Conservation (phyloP, 2,113 vertebrate species). For the Pogonocichla stellata region DNA sequence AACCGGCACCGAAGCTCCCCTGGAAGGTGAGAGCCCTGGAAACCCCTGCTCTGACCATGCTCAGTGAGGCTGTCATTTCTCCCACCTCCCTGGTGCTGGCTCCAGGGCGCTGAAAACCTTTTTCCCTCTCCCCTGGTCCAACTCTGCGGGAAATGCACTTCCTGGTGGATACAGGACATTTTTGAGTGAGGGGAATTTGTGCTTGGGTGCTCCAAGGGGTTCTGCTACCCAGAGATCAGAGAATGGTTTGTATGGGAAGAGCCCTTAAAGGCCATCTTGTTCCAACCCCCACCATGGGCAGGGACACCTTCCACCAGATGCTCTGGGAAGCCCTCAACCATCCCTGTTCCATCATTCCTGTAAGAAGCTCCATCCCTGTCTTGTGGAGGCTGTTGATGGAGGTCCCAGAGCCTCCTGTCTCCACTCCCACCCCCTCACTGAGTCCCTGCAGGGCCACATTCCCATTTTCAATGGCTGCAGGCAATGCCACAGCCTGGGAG, state of each 20-base stretch:
- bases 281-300: neutral
- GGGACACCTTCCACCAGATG: neutral
- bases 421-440: neutral
- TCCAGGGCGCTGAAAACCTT: neutral
- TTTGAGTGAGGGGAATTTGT: neutral
- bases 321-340: neutral
- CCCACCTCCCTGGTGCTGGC: neutral
- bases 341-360: neutral
- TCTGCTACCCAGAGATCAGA: neutral
- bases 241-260: neutral
- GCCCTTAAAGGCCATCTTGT: neutral
- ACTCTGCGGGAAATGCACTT: neutral
- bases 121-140: neutral
- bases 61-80: neutral
- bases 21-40: slow-evolving; percentile 72
- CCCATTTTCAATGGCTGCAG: neutral
- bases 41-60: neutral
- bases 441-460: neutral
- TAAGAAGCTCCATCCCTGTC: neutral
- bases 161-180: neutral
- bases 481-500: neutral
- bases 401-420: neutral
- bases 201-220: neutral
- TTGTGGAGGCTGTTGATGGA: neutral
- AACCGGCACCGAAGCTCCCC: slow-evolving; percentile 52